Percentiles rank a stretch among this genome's conserved stretches.
Evolutionary conservation across 2,797 vertebrate genomes (phyloP).

Genomic region (Tapirus indicus): DNA sequence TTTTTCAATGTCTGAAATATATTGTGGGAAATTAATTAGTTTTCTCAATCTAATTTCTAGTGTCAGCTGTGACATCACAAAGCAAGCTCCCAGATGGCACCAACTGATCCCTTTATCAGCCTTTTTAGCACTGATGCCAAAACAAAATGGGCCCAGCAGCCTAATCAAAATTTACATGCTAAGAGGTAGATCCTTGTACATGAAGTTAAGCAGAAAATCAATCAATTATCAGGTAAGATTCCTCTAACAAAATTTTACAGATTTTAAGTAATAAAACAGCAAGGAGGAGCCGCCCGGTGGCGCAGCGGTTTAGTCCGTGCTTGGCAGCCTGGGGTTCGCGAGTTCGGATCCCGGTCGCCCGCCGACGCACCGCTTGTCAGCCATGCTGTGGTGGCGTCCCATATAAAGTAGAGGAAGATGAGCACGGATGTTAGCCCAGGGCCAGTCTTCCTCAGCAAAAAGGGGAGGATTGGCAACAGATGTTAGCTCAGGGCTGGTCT

Average conservation of each 20-base stretch:
- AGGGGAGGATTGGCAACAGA: no score
- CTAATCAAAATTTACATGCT: constrained; percentile 2
- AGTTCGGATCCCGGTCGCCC: no score
- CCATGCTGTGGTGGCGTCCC: no score
- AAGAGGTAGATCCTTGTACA: background rate
- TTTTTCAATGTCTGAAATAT: constrained; percentile 28
- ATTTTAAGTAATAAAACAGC: constrained; percentile 38
- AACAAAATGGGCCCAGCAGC: background rate
- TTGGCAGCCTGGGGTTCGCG: no score
- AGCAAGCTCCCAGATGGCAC: constrained; percentile 57
- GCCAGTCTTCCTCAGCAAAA: no score
- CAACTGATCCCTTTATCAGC: background rate
- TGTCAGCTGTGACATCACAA: constrained; percentile 66
- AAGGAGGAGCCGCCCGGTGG: no score
- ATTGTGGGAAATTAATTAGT: constrained; percentile 59
- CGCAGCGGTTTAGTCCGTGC: no score
- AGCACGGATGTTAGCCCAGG: no score
- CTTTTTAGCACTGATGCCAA: background rate
- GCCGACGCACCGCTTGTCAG: no score
- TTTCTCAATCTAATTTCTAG: constrained; percentile 69
- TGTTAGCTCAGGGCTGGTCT: no score
- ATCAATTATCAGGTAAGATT: background rate
- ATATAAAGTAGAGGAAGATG: no score
- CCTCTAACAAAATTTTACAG: background rate
- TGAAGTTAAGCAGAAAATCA: constrained; percentile 47